Conservation (phyloP, 2,888 invertebrate species). For the Cephus nigrinus region DNA sequence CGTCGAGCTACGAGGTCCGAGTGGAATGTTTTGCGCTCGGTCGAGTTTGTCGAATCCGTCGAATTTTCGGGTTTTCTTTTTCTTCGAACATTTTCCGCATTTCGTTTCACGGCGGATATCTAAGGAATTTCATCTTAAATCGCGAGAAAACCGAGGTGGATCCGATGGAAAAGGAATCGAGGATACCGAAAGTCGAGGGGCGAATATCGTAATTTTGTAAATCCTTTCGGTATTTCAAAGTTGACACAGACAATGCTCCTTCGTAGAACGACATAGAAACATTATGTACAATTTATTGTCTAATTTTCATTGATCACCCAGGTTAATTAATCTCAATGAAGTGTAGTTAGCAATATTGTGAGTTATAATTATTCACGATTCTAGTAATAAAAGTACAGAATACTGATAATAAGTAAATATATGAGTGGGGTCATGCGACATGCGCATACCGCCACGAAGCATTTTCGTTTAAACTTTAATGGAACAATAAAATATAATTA, state of each 20-base stretch:
- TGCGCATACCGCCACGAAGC: constrained; percentile 37
- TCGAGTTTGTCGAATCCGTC: background rate
- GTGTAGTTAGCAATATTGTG: constrained; percentile 49
- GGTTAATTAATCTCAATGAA: constrained; percentile 40
- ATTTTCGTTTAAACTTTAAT: constrained; percentile 52
- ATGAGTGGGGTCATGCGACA: constrained; percentile 34
- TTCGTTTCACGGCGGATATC: background rate
- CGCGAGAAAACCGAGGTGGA: no score
- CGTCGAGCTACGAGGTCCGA: background rate
- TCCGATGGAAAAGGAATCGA: no score
- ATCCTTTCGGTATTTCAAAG: no score
- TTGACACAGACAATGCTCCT: constrained; percentile 22
- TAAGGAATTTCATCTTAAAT: no score
- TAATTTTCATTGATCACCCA: constrained; percentile 45
- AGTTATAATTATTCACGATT: constrained; percentile 50
- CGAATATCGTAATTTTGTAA: no score
- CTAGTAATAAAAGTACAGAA: constrained; percentile 44
- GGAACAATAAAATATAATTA: constrained; percentile 50
- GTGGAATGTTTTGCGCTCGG: background rate
- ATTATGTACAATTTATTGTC: constrained; percentile 35
- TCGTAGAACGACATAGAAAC: constrained; percentile 32
- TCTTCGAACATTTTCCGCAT: background rate
- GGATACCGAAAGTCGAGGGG: no score
- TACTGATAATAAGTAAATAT: constrained; percentile 50
- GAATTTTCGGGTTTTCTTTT: background rate